Base-by-base conservation (phyloP, 1,140 invertebrate species). In the Phthorimaea operculella region DNA sequence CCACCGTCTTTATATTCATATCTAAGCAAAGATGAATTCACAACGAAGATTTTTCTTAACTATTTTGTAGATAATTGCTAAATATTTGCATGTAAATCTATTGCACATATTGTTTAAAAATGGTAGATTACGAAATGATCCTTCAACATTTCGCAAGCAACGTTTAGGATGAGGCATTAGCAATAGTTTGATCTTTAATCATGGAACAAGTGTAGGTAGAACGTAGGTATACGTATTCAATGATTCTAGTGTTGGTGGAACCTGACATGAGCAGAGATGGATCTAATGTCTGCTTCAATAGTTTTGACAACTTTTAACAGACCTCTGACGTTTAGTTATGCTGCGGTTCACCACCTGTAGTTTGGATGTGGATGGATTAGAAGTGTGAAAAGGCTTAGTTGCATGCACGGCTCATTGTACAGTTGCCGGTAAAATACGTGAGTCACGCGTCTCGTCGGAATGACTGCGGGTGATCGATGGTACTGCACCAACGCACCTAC, bases 391-490 rank as follows among this genome's bases (percentile, higher is more conserved):
- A 39, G 21, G 36, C 36, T 10, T 12, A 39, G 36, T 9, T 39
- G 36, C 10, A 39, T 10, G 36, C 36, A 39, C 10, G 36, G 36
- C 10, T 39, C 36, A 12, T 39, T 10, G 36, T 9, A 39, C 1
- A 39, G 36, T 39, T 39, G 36, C 36, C 36, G 36, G 10, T 10
- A 12, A 39, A 39, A n/a, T 39, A 39, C 16, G 44, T 47, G 44
- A 47, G 16, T 47, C 44, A 47, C 44, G 44, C 44, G 44, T 47
- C 44, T 47, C 44, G 44, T 11, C 4, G 44, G 14, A 15, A 47
- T 9, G 16, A 15, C 44, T 15, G 51, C 54, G 34, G 44, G 48
- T 57, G 57, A 65, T 51, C 63, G 59, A 61, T 62, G 57, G 54
- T 55, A 55, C 59, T 48, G 47, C 52, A 51, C 52, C 54, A 52